Evolutionary conservation across 2,888 invertebrate genomes (phyloP).

Genomic region (Cheilosia pagana): DNA sequence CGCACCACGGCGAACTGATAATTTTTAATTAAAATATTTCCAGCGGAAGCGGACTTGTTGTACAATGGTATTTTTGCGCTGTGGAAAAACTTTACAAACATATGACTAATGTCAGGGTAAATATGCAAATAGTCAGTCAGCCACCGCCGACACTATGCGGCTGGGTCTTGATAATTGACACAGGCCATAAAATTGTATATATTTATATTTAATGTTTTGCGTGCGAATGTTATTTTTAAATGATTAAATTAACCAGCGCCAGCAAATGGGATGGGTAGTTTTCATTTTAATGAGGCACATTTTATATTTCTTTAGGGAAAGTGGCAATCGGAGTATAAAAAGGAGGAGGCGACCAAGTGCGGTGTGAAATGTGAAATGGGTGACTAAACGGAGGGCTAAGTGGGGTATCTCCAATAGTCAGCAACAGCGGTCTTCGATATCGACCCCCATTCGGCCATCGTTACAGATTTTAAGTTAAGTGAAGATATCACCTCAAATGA

Average conservation of each 20-base stretch:
- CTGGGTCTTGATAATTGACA: slow-evolving; percentile 19
- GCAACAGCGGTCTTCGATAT: no score
- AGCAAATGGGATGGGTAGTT: slow-evolving; percentile 16
- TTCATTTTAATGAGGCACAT: no score
- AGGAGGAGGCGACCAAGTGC: no score
- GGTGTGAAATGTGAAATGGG: no score
- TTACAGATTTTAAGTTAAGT: no score
- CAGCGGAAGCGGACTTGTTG: not conserved
- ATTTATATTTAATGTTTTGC: slow-evolving; percentile 23
- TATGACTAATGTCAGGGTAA: slow-evolving; percentile 26
- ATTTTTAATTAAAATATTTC: slow-evolving; percentile 62
- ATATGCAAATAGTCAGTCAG: slow-evolving; percentile 28
- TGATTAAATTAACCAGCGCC: not conserved
- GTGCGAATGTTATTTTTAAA: slow-evolving; percentile 18
- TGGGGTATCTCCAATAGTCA: no score
- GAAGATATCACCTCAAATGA: no score
- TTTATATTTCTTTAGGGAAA: no score
- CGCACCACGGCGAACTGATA: slow-evolving; percentile 37
- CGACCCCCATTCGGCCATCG: no score
- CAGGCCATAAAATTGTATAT: slow-evolving; percentile 16
- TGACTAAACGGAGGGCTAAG: no score
- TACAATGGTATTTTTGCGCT: not conserved
- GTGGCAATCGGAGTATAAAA: no score
- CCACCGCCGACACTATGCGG: not conserved
- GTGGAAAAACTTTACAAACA: slow-evolving; percentile 3